Conservation (phyloP, 2,797 vertebrate genomes). For the Cyprinella venusta region DNA sequence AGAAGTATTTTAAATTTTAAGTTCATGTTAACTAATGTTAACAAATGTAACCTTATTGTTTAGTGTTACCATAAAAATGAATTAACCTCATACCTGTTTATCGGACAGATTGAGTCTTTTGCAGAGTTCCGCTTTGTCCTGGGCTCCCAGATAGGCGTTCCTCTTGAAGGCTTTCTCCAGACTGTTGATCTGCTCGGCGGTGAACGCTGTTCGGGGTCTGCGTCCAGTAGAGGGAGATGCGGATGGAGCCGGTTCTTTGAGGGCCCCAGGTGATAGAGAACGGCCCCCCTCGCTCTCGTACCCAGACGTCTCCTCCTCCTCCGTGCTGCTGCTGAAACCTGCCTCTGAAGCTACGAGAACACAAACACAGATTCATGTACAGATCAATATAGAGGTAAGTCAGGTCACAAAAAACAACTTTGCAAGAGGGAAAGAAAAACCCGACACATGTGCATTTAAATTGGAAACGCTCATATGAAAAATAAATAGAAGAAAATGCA, state of each 20-base stretch:
- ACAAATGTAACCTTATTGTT: not conserved
- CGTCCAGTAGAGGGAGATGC: slow-evolving; percentile 66
- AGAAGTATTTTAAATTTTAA: not conserved
- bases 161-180: slow-evolving; percentile 80
- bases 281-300: slow-evolving; percentile 30
- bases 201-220: slow-evolving; percentile 81
- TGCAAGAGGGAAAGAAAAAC: not conserved
- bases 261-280: slow-evolving; percentile 66
- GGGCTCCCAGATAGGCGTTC: slow-evolving; percentile 79
- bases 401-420: not conserved
- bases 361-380: not conserved
- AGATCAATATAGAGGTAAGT: too few species aligned
- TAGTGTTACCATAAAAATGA: not conserved
- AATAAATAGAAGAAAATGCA: not conserved
- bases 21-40: not conserved
- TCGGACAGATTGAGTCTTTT: slow-evolving; percentile 78
- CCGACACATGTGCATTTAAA: not conserved
- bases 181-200: slow-evolving; percentile 77
- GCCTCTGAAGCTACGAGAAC: slow-evolving; percentile 55
- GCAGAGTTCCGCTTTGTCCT: slow-evolving; percentile 81
- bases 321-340: slow-evolving; percentile 22
- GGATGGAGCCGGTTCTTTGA: slow-evolving; percentile 23
- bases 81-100: slow-evolving; percentile 75
- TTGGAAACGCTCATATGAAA: not conserved
- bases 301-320: slow-evolving; percentile 33